Base-by-base conservation (phyloP, 2,797 vertebrate genomes). In the Atherinosoma microstoma region DNA sequence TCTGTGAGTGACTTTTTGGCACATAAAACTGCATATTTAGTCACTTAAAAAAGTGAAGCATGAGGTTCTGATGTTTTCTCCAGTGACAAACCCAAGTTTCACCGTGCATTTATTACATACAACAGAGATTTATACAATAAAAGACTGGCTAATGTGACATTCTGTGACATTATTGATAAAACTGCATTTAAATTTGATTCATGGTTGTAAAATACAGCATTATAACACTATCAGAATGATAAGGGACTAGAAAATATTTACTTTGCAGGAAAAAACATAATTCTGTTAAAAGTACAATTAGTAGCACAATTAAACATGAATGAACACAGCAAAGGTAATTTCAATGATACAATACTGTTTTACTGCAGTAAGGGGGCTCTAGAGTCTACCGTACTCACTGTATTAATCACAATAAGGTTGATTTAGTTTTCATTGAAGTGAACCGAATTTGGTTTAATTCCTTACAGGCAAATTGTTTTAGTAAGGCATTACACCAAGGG, bases 401-500 rank as follows among this genome's bases (percentile, higher is more conserved):
- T 30, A 4, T 12, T 24, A 24, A 30, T 62, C 40, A 18, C 58
- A 60, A 32, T 20, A 42, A 63, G 56, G 62, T 76, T 68, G 71
- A 85, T 75, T 27, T 18, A 36, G 42, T 42, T 49, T 78, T 79
- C 76, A 83, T 71, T 73, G 57, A 85, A 70, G 38, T 75, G 47
- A 84, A 72, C 15, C 10, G 29, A 76, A 78, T 34, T 76, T 27
- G 27, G 73, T 62, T 64, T 42, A 63, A 79, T 82, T 83, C 79
- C 70, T 81, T 34, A 63, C 66, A 68, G 82, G 20, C 70, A 34
- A 51, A 36, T n/a, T 60, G 78, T 80, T 66, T 73, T 73, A 73
- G 64, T 79, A 45, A 38, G 27, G 64, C 84, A 64, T 77, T 75
- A 73, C 74, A 90, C 30, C 69, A 64, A 68, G 81, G 74, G 72